Base-by-base conservation (phyloP, 2,888 invertebrate species). In the Petrolisthes manimaculis region DNA sequence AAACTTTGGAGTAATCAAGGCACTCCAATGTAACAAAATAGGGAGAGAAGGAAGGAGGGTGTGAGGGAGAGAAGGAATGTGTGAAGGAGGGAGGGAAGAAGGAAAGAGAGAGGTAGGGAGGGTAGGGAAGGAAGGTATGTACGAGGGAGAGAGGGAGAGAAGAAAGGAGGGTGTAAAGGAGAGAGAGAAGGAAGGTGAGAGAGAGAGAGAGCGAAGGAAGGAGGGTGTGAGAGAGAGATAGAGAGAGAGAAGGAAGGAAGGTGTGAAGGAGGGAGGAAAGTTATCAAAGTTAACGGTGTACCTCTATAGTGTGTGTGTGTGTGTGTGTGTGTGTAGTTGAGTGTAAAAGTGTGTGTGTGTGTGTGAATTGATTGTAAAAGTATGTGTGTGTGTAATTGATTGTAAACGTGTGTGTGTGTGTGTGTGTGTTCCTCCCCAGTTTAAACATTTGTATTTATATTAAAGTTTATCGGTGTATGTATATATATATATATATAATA, bases 381-480 rank as follows among this genome's bases (percentile, higher is more conserved):
- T 54, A 53, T 54, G 78, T 78, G 78, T 54, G 37, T 37, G 37
- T 37, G 37, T 37, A 37, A 37, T 37, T 37, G 37, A 37, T 37
- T 37, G 37, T 37, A 54, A 54, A 21, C 21, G 78, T 54, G 78
- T 54, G 54, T 78, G 54, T 54, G 78, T 54, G 53, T 53, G 54
- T 78, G 53, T 54, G 75, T 77, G 37, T 24, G 75, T n/a, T n/a
- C 2, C n/a, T 12, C 14, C 14, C 14, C 14, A 67, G 71, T 75
- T 3, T 75, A 51, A 37, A 51, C 51, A 8, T 77, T 37, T 77
- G 51, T 37, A 53, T 8, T 54, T 51, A 21, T 53, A 18, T n/a
- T 51, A 53, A 18, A 18, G 53, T 51, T 51, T 77, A 54, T 77
- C 53, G 51, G 77, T 77, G 77, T 77, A 54, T 77, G 77, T 78